Evolutionary conservation across 2,113 vertebrate species (phyloP).

Genomic region (Urocolius indicus): DNA sequence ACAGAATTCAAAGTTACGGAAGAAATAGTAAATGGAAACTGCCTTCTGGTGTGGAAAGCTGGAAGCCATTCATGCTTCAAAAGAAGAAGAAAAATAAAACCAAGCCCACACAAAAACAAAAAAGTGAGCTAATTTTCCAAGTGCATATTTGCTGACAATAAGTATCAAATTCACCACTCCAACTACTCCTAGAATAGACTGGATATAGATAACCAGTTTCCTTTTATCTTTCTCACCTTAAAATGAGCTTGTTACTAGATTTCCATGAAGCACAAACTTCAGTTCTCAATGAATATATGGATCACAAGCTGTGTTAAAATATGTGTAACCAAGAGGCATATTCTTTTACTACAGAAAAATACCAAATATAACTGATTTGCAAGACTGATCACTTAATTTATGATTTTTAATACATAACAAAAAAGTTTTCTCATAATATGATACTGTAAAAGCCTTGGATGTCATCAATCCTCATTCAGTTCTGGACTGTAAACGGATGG

Average conservation of each 20-base stretch:
- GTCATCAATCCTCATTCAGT: background rate
- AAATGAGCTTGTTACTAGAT: background rate
- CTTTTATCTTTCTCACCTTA: background rate
- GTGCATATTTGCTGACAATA: background rate
- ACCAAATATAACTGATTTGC: background rate
- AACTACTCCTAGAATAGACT: background rate
- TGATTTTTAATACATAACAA: background rate
- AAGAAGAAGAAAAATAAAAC: rapidly evolving
- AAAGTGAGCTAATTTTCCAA: background rate
- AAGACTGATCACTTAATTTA: background rate
- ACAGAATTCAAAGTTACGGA: background rate
- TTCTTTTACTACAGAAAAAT: background rate
- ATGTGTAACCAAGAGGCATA: background rate
- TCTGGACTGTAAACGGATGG: background rate
- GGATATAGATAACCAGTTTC: background rate
- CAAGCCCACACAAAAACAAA: background rate
- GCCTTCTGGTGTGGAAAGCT: background rate
- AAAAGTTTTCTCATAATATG: background rate
- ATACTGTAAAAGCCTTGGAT: background rate
- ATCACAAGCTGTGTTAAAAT: background rate
- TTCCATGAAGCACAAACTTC: background rate
- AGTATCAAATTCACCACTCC: background rate
- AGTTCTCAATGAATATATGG: background rate
- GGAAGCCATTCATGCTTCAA: background rate
- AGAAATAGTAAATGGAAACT: background rate